Conservation (phyloP, 2,797 vertebrate species). For the Poeciliopsis infans region DNA sequence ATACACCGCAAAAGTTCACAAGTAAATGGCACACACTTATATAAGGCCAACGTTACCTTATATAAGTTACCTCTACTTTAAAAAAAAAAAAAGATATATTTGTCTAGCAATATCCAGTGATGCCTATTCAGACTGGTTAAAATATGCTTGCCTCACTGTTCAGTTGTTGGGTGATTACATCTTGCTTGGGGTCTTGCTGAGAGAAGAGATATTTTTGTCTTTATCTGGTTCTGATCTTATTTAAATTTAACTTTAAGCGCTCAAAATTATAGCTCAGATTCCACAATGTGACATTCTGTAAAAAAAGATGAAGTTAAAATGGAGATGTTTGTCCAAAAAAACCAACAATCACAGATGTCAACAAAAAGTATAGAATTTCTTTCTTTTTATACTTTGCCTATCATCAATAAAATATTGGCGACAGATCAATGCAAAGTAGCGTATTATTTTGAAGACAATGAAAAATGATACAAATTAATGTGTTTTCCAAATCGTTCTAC, state of each 20-base stretch:
- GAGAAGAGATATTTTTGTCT: neutral
- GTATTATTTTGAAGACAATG: neutral
- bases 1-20: neutral
- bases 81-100: neutral
- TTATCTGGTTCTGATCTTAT: neutral
- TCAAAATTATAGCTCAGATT: neutral
- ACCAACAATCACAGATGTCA: neutral
- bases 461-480: neutral
- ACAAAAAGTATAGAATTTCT: neutral
- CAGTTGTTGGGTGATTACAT: neutral
- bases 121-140: neutral
- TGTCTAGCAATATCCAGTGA: neutral
- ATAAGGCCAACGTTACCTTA: neutral
- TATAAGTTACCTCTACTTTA: too few relatives aligned
- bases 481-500: neutral
- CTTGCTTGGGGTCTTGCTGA: neutral
- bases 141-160: neutral
- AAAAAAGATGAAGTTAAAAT: neutral
- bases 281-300: neutral
- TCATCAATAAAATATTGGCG: too few relatives aligned
- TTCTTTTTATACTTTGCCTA: too few relatives aligned
- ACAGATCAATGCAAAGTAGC: neutral
- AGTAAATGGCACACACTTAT: neutral
- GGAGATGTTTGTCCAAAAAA: neutral
- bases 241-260: neutral